phyloP scores from a whole-genome alignment of 2,113 vertebrate species.

The Ifrita kowaldi region DNA sequence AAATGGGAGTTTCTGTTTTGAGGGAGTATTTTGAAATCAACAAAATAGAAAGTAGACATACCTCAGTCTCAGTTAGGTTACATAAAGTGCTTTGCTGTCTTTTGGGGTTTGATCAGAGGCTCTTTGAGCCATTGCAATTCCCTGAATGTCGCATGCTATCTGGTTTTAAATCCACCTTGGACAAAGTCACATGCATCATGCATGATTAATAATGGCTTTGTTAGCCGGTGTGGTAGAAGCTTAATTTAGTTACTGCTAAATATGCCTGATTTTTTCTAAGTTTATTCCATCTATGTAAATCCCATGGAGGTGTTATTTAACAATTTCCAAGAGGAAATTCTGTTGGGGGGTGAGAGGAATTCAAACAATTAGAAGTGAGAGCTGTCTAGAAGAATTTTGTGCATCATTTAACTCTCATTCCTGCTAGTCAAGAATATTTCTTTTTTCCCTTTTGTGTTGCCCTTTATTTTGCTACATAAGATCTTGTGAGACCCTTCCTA shows the following conservation, averaged over 20 bases:
- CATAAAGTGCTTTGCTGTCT: not conserved
- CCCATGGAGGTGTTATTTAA: not conserved
- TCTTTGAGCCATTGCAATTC: not conserved
- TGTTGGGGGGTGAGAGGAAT: not conserved
- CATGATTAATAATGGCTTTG: slow-evolving; percentile 39
- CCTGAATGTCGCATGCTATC: not conserved
- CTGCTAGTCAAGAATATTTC: not conserved
- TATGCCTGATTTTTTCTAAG: not conserved
- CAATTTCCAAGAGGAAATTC: not conserved
- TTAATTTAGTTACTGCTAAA: slow-evolving; percentile 34
- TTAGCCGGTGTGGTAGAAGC: slow-evolving; percentile 3
- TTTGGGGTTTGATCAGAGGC: not conserved
- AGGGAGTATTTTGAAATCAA: not conserved
- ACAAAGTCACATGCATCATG: slow-evolving; percentile 24
- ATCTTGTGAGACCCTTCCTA: not conserved
- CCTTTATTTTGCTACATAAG: not conserved
- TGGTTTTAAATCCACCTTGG: not conserved
- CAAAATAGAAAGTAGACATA: not conserved
- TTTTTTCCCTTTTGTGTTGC: not conserved
- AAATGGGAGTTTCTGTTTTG: not conserved
- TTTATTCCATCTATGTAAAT: not conserved
- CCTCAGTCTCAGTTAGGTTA: not conserved
- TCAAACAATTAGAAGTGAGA: not conserved
- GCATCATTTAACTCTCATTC: not conserved
- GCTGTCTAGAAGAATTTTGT: not conserved